These are phyloP conservation scores for Drosophila buzzatii DNA, from an alignment of 2,888 invertebrate genomes.

Conservation along the genomic window DNA sequence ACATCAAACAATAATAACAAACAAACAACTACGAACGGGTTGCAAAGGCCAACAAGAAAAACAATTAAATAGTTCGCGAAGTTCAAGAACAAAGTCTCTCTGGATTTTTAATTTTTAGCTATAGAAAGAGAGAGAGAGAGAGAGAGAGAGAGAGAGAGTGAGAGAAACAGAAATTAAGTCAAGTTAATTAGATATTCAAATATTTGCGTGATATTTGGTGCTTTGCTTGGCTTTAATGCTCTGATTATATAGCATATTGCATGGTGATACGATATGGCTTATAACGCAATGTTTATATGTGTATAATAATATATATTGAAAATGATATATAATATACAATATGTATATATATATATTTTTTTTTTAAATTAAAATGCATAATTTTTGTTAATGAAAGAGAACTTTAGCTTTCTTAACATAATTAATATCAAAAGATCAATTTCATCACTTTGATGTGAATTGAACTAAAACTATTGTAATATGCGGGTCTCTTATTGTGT, in stretches of 20 bases:
- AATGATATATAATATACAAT: too few relatives aligned
- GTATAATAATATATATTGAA: background rate
- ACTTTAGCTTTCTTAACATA: too few relatives aligned
- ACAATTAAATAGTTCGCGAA: constrained; percentile 24
- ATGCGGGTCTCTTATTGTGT: background rate
- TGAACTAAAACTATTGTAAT: background rate
- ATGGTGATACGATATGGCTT: constrained; percentile 2
- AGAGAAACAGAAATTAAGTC: constrained; percentile 42
- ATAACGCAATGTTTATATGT: background rate
- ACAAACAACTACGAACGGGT: constrained; percentile 12
- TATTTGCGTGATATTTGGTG: constrained; percentile 72
- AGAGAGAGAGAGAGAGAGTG: background rate
- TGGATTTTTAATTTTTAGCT: constrained; percentile 22
- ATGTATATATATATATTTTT: background rate
- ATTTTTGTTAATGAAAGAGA: background rate
- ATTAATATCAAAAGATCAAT: background rate
- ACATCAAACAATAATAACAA: constrained; percentile 22
- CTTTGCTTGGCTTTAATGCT: constrained; percentile 63
- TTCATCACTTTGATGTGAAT: too few relatives aligned
- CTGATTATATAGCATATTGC: constrained; percentile 67
- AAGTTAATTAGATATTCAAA: constrained; percentile 74
- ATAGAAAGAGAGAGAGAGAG: background rate
- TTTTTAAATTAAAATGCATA: background rate
- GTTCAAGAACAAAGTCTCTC: constrained; percentile 39
- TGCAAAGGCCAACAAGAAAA: constrained; percentile 19